Percentiles rank a stretch among this genome's conserved stretches.
phyloP scores from a whole-genome alignment of 2,888 invertebrate genomes.

The Apodemia zela region DNA sequence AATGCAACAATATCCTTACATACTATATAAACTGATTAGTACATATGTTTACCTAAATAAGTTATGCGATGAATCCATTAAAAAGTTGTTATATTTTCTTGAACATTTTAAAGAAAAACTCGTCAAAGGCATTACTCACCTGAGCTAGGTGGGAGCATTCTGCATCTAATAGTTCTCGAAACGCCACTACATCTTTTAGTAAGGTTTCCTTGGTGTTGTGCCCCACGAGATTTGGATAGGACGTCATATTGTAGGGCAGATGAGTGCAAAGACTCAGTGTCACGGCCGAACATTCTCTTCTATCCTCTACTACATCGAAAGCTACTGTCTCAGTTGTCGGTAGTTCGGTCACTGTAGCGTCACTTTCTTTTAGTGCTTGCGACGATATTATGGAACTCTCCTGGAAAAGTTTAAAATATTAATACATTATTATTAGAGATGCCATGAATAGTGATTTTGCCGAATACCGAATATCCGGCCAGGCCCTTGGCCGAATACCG shows the following conservation, averaged over 20 bases:
- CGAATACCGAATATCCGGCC: no score
- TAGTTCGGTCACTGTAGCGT: slow-evolving; percentile 54
- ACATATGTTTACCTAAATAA: no score
- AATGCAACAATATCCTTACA: no score
- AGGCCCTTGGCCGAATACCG: no score
- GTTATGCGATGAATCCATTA: no score
- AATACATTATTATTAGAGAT: neutral
- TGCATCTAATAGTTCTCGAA: slow-evolving; percentile 92
- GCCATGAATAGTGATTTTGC: no score
- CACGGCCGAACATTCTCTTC: slow-evolving; percentile 85
- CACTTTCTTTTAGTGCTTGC: slow-evolving; percentile 60
- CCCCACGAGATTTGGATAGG: slow-evolving; percentile 90
- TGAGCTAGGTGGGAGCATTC: slow-evolving; percentile 94
- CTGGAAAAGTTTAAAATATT: slow-evolving; percentile 40
- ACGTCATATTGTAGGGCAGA: slow-evolving; percentile 88
- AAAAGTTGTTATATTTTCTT: no score
- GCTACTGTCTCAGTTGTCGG: slow-evolving; percentile 63
- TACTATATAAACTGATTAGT: no score
- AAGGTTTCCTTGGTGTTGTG: slow-evolving; percentile 84
- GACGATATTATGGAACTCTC: slow-evolving; percentile 72
- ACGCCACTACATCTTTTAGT: slow-evolving; percentile 86
- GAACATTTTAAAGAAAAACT: slow-evolving; percentile 19
- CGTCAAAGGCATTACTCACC: slow-evolving; percentile 41
- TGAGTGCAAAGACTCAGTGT: slow-evolving; percentile 85
- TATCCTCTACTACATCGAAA: slow-evolving; percentile 73